Evolutionary conservation across 2,797 vertebrate genomes (phyloP).

Genomic region (Pantherophis vulpinus): DNA sequence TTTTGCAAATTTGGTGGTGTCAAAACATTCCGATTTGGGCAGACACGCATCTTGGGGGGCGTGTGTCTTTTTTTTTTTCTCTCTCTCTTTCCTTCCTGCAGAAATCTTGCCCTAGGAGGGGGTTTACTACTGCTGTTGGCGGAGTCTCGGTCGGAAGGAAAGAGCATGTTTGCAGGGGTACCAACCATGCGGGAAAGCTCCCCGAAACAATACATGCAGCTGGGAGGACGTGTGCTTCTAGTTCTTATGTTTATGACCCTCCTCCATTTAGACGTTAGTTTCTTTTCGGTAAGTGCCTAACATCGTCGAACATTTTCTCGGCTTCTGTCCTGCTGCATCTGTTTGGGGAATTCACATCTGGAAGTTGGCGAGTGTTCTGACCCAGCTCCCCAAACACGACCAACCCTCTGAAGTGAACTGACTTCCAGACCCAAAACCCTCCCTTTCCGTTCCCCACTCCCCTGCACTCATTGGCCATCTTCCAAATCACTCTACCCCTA

Average conservation of each 20-base stretch:
- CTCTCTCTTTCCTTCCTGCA: constrained; percentile 47
- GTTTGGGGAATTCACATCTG: neutral
- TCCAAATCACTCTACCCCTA: too few species aligned
- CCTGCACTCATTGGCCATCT: too few species aligned
- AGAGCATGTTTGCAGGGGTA: constrained; percentile 95
- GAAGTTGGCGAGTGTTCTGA: too few species aligned
- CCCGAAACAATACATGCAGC: constrained; percentile 98
- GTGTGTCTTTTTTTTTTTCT: neutral
- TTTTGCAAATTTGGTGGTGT: neutral
- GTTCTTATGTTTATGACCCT: constrained; percentile 99
- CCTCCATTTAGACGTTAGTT: constrained; percentile 91
- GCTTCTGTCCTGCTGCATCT: neutral
- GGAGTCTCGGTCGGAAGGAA: constrained; percentile 94
- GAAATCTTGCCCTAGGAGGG: constrained; percentile 95
- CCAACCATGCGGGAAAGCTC: constrained; percentile 88
- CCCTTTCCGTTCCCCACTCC: too few species aligned
- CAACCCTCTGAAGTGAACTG: too few species aligned
- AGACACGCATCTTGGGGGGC: too few species aligned
- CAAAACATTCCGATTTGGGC: neutral
- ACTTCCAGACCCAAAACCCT: too few species aligned
- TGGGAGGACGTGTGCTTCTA: constrained; percentile 90
- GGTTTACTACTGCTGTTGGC: constrained; percentile 92
- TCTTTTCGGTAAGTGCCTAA: constrained; percentile 87
- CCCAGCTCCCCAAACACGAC: too few species aligned
- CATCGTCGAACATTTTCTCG: neutral